These are phyloP conservation scores for Perca flavescens DNA, from an alignment of 2,113 vertebrate genomes.

Conservation along the genomic window DNA sequence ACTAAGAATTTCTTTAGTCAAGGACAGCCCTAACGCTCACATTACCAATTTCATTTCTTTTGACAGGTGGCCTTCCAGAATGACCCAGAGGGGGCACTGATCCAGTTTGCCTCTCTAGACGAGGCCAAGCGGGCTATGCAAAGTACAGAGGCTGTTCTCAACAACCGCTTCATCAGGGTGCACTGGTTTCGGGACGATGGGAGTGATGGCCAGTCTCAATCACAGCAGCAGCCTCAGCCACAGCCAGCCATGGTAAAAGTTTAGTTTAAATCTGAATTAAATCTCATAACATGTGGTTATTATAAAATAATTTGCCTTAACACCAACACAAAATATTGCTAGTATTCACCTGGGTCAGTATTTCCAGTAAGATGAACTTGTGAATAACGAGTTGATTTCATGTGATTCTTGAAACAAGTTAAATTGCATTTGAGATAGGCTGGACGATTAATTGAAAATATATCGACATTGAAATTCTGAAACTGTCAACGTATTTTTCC, in stretches of 20 bases:
- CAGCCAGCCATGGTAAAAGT: constrained; percentile 56
- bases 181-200: constrained; percentile 94
- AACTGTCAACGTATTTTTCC: too few species aligned
- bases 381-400: neutral
- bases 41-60: neutral
- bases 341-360: neutral
- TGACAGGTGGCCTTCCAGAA: constrained; percentile 94
- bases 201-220: constrained; percentile 56
- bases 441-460: too few species aligned
- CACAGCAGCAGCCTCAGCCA: constrained; percentile 56
- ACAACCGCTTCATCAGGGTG: constrained; percentile 96
- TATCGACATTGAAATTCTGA: too few species aligned
- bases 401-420: neutral
- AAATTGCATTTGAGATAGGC: neutral
- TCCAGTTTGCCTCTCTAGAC: constrained; percentile 93
- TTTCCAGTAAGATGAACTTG: neutral
- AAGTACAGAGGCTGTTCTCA: constrained; percentile 96
- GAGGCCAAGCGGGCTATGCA: constrained; percentile 95
- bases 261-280: neutral
- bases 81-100: constrained; percentile 94
- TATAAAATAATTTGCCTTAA: neutral
- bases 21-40: neutral
- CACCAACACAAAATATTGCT: neutral
- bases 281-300: neutral
- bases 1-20: too few species aligned